phyloP scores from a whole-genome alignment of 2,888 invertebrate genomes.

The Sympetrum striolatum region DNA sequence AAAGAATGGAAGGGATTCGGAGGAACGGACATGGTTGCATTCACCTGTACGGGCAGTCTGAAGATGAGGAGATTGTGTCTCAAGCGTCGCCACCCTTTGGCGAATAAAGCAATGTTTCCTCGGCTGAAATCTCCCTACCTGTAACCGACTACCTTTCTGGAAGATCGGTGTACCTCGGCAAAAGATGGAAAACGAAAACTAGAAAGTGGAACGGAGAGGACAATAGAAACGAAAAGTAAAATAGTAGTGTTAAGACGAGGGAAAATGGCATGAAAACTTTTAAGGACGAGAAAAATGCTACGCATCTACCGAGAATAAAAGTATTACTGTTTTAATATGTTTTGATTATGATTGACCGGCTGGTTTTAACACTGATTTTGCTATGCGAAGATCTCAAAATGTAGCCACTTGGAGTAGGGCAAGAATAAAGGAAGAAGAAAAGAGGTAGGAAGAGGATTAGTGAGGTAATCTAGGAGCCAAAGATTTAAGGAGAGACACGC shows the following conservation, averaged over 20 bases:
- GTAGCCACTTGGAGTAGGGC: no score
- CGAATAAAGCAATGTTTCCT: neutral
- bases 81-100: neutral
- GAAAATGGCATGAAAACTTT: neutral
- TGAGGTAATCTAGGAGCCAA: neutral
- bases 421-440: neutral
- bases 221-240: neutral
- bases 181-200: neutral
- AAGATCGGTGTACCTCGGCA: neutral
- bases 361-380: no score
- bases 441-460: neutral
- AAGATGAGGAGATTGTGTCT: neutral
- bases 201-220: neutral
- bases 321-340: no score
- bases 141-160: neutral
- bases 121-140: neutral
- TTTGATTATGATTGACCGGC: no score
- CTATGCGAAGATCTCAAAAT: no score
- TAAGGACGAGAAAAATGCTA: no score
- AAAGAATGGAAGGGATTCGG: neutral
- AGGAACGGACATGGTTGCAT: neutral
- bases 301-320: no score
- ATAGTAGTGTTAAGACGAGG: neutral
- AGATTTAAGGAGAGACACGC: no score
- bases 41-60: neutral